phyloP scores from a whole-genome alignment of 2,797 vertebrate genomes.

The Channallabes apus region DNA sequence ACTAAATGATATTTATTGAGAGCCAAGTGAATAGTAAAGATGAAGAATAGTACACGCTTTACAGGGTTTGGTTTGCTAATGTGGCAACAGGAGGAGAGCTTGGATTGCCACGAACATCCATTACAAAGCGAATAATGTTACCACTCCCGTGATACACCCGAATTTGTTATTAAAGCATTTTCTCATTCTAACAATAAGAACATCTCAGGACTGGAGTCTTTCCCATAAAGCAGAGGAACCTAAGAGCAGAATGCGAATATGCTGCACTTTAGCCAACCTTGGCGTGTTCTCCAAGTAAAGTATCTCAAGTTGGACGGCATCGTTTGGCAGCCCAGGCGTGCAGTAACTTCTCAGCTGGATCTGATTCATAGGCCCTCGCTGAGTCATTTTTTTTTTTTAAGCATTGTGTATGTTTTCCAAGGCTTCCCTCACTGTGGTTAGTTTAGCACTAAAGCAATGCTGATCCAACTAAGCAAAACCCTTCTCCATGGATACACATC shows the following conservation, averaged over 20 bases:
- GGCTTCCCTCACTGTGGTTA: conserved; percentile 49
- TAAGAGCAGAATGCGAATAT: conserved; percentile 30
- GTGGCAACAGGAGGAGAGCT: conserved; percentile 27
- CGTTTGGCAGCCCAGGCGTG: conserved; percentile 39
- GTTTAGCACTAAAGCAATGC: conserved; percentile 28
- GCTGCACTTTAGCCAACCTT: conserved; percentile 44
- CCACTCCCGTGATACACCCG: conserved; percentile 31
- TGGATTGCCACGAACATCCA: conserved; percentile 8
- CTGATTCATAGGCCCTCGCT: conserved; percentile 48
- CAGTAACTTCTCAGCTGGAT: conserved; percentile 54
- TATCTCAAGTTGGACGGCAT: conserved; percentile 48
- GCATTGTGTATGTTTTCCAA: conserved; percentile 51
- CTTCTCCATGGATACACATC: conserved; percentile 34
- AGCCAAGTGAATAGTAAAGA: conserved; percentile 4
- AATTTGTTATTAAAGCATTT: conserved; percentile 37
- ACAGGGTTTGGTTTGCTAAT: conserved; percentile 25
- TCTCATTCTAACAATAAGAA: conserved; percentile 40
- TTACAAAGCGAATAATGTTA: conserved; percentile 16
- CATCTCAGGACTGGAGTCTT: conserved; percentile 29
- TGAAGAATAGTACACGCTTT: conserved; percentile 4
- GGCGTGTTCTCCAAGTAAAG: conserved; percentile 40
- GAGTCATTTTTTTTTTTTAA: conserved; percentile 41
- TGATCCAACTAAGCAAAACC: conserved; percentile 42
- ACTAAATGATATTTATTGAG: conserved; percentile 2
- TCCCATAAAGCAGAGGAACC: conserved; percentile 35